Conservation (phyloP, 2,113 vertebrate genomes). For the Daboia siamensis region DNA sequence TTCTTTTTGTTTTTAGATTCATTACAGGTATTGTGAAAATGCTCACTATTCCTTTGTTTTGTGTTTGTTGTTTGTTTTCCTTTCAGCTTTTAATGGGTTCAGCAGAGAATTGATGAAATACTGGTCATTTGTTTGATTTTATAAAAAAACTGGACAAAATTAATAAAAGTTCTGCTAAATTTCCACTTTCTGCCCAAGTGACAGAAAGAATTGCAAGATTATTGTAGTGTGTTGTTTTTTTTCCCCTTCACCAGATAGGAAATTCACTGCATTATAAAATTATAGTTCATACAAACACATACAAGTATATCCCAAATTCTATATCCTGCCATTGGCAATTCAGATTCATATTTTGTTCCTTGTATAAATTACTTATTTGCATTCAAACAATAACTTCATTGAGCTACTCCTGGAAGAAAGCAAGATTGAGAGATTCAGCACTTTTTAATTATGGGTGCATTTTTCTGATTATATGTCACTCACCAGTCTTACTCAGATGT, state of each 20-base stretch:
- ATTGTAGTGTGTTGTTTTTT: not conserved
- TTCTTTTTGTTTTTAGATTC: too few species aligned
- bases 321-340: not conserved
- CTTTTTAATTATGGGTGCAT: not conserved
- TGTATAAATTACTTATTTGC: constrained; percentile 2
- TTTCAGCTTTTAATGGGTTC: not conserved
- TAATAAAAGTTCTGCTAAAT: not conserved
- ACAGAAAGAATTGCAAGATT: not conserved
- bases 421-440: not conserved
- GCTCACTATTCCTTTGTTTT: not conserved
- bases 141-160: not conserved
- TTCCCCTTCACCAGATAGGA: not conserved
- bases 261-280: not conserved
- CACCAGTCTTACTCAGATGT: not conserved
- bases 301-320: not conserved
- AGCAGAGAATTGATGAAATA: not conserved
- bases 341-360: not conserved
- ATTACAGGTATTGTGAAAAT: not conserved
- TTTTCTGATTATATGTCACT: not conserved
- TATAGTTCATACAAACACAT: not conserved
- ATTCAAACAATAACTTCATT: not conserved
- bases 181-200: not conserved
- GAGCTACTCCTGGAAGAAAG: not conserved
- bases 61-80: not conserved
- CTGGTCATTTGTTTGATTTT: not conserved